phyloP scores from a whole-genome alignment of 2,113 vertebrate genomes.

The Mionectes macconnelli region DNA sequence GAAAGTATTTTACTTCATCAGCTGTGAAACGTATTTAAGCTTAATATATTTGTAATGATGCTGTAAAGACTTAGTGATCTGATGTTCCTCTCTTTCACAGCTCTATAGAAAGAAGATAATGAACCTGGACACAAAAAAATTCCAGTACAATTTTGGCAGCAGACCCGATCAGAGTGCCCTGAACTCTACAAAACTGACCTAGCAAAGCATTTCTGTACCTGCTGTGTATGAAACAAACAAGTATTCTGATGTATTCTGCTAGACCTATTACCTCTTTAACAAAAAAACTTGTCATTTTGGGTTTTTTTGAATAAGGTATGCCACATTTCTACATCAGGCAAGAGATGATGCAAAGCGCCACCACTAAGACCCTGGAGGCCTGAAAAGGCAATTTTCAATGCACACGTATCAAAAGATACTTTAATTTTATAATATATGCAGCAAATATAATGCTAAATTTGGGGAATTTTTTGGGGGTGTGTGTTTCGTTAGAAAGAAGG shows the following conservation, averaged over 20 bases:
- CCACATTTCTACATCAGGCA: not conserved
- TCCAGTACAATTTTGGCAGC: rapidly evolving
- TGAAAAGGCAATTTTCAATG: not conserved
- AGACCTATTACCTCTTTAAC: not conserved
- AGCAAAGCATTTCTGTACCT: not conserved
- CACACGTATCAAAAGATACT: not conserved
- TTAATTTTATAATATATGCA: not conserved
- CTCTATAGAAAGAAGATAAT: not conserved
- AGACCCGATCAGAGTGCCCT: not conserved
- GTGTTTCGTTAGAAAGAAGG: not conserved
- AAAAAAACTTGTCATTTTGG: not conserved
- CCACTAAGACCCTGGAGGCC: not conserved
- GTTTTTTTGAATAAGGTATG: not conserved
- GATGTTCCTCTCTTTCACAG: not conserved
- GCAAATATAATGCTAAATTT: not conserved
- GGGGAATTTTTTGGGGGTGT: too few species aligned
- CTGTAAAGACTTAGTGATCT: not conserved
- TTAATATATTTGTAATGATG: not conserved
- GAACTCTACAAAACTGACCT: not conserved
- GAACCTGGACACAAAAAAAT: not conserved
- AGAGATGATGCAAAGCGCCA: not conserved
- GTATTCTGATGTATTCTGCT: not conserved
- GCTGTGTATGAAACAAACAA: not conserved
- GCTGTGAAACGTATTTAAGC: not conserved
- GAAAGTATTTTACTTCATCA: not conserved